Evolutionary conservation across 2,797 vertebrate species (phyloP), one percentile per base, ranked within the genome.

Genomic region (Calcarius lapponicus): DNA sequence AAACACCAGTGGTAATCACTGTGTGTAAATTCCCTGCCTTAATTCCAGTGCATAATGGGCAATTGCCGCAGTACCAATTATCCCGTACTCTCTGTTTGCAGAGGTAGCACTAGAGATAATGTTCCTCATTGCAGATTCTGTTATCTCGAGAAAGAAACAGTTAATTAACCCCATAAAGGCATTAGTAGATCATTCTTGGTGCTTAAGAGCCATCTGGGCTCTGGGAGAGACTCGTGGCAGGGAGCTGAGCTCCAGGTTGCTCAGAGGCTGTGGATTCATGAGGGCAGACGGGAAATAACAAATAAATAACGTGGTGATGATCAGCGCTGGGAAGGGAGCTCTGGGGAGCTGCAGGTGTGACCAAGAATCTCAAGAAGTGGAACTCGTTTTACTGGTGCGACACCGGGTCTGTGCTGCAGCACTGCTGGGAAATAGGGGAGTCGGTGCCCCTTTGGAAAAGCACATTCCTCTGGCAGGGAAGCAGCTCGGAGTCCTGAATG

Each of bases 71-170:
- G 61, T 47, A 31, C 48, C 88, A 95, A 96, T 98, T 97, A 96
- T 73, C 90, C 72, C n/a, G 72, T 26, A 6, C 48, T 95, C 96
- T 73, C 95, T 92, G 72, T 89, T 97, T 96, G 90, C 81, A 93
- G 90, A 94, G 95, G 91, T 96, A 80, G 96, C 94, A 75, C 57
- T 95, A 62, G 79, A 90, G 93, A 92, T 91, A 95, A 71, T 96
- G 80, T 42, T 95, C 95, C 96, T 86, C 91, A 86, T 72, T 79
- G 73, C 50, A 66, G 67, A 80, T 80, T 90, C 96, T 91, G 78
- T 94, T 97, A 95, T 96, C 91, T 96, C 90, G 53, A 88, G 88
- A 95, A 94, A 96, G 84, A 80, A 92, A 89, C 91, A 87, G 93
- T 96, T 96, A 95, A 95, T 88, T 94, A 86, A 69, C 83, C 75